These are phyloP conservation scores for Albula goreensis DNA, from an alignment of 2,113 vertebrate species.

Conservation along the genomic window DNA sequence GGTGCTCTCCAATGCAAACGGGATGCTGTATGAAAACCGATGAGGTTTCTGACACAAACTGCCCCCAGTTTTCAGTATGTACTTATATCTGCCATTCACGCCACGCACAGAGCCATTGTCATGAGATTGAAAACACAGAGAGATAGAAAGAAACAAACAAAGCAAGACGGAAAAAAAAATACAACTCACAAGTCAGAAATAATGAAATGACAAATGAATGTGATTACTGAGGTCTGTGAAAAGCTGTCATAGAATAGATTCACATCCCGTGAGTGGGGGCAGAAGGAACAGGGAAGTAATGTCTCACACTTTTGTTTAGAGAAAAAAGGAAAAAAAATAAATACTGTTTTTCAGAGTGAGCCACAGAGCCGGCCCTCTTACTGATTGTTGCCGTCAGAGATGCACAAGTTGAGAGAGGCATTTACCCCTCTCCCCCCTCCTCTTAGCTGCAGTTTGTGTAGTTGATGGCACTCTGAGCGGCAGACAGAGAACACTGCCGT, in stretches of 20 bases:
- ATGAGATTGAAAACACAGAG: neutral
- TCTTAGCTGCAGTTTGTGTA: neutral
- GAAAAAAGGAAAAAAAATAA: neutral
- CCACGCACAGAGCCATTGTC: neutral
- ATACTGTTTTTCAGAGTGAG: neutral
- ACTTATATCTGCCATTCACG: neutral
- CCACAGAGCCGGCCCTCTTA: neutral
- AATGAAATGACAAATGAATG: neutral
- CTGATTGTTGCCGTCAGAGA: neutral
- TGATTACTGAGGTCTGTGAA: neutral
- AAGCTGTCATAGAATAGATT: neutral
- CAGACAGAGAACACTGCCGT: neutral
- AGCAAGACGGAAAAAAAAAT: neutral
- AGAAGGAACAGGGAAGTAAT: neutral
- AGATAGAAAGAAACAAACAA: neutral
- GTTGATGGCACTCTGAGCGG: neutral
- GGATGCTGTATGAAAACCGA: neutral
- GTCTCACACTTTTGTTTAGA: neutral
- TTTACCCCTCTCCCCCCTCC: neutral
- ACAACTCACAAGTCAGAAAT: neutral
- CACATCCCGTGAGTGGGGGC: neutral
- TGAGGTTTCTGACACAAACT: neutral
- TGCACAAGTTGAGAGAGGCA: neutral
- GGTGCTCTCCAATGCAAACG: neutral
- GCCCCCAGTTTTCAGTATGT: neutral